Percentiles rank a stretch among this genome's conserved stretches.
These are phyloP conservation scores for Athene cunicularia DNA, from an alignment of 2,113 vertebrate species.

Conservation along the genomic window DNA sequence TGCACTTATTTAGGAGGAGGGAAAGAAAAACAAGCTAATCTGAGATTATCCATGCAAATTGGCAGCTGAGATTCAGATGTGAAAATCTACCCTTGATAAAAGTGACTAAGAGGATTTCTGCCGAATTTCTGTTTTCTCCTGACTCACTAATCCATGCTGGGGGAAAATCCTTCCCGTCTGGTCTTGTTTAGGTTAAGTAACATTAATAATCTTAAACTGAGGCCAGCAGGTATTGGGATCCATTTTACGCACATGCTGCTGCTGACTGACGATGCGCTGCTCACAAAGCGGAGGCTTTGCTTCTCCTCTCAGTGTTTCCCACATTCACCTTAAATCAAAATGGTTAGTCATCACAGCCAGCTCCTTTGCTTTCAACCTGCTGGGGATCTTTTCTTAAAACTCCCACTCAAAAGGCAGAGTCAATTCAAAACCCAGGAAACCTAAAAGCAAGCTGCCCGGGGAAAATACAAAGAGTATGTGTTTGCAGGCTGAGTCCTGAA, in stretches of 20 bases:
- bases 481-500: background rate
- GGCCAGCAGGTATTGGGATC: background rate
- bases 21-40: background rate
- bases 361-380: slow-evolving; percentile 44
- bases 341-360: background rate
- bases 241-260: background rate
- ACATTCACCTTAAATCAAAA: background rate
- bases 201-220: background rate
- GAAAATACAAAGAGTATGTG: slow-evolving; percentile 23
- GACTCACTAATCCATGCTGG: background rate
- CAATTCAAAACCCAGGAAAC: slow-evolving; percentile 2
- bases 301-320: background rate
- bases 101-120: slow-evolving; percentile 44
- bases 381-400: background rate
- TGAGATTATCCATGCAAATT: slow-evolving; percentile 42
- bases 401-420: slow-evolving; percentile 54
- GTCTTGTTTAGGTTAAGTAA: background rate
- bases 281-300: background rate
- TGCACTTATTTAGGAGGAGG: background rate
- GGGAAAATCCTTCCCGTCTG: background rate
- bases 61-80: slow-evolving; percentile 27
- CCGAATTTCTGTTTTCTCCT: slow-evolving; percentile 1
- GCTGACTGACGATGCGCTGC: background rate
- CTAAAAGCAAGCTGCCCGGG: slow-evolving; percentile 25
- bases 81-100: slow-evolving; percentile 19